These are phyloP conservation scores for Apostichopus leukothele DNA, from an alignment of 53 echinoderm and acorn worm genomes.

Conservation along the genomic window DNA sequence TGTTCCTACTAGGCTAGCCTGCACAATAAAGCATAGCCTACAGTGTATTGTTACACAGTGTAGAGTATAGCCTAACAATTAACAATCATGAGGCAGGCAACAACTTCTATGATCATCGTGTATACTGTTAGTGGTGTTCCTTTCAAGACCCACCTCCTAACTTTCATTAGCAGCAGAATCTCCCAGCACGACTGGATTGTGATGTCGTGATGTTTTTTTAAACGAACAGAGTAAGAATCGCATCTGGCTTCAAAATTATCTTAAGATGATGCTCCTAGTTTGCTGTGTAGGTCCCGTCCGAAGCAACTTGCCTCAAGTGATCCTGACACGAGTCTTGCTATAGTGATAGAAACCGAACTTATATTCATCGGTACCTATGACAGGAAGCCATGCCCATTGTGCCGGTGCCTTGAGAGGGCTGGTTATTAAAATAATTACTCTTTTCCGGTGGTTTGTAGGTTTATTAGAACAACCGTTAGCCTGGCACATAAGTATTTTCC, in stretches of 20 bases:
- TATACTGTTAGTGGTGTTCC: not conserved
- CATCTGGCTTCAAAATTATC: not conserved
- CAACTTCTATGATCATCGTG: too few species aligned
- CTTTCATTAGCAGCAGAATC: not conserved
- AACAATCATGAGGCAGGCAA: too few species aligned
- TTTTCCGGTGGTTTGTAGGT: not conserved
- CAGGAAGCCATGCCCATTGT: not conserved
- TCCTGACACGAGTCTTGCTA: not conserved
- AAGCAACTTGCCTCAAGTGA: constrained; percentile 36
- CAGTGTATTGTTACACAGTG: too few species aligned
- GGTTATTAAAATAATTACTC: not conserved
- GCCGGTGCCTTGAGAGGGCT: constrained; percentile 10
- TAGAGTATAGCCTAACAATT: too few species aligned
- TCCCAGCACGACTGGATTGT: not conserved
- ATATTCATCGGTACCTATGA: not conserved
- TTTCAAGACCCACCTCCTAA: not conserved
- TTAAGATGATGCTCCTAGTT: not conserved
- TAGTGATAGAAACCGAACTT: not conserved
- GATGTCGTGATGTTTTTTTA: not conserved
- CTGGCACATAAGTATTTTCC: not conserved
- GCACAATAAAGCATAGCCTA: too few species aligned
- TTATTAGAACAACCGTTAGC: not conserved
- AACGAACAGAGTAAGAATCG: not conserved
- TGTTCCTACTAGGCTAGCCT: too few species aligned
- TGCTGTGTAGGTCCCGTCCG: not conserved